These are phyloP conservation scores for Selene dorsalis DNA, from an alignment of 2,797 vertebrate species.

Conservation along the genomic window DNA sequence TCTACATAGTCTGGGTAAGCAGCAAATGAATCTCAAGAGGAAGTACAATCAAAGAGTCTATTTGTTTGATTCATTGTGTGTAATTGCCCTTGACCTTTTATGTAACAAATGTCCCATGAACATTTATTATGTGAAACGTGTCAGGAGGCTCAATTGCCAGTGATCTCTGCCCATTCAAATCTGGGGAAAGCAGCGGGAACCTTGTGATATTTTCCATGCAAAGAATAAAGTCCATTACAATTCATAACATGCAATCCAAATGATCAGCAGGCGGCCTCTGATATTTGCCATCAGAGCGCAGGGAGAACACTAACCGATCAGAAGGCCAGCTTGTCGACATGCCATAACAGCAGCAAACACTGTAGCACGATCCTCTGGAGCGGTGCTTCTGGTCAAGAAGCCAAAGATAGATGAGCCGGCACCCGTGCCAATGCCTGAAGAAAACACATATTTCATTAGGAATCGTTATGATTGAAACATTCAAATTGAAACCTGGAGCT, in stretches of 20 bases:
- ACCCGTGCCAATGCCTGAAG: constrained; percentile 86
- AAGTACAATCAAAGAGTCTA: background rate
- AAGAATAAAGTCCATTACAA: background rate
- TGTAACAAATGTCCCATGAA: background rate
- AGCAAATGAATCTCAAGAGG: background rate
- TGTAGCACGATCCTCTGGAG: constrained; percentile 83
- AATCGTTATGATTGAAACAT: background rate
- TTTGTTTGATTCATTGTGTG: background rate
- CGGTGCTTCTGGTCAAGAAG: constrained; percentile 84
- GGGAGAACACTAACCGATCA: constrained; percentile 83
- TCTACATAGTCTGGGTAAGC: background rate
- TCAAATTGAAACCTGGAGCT: background rate
- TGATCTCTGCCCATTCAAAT: background rate
- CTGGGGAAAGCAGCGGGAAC: background rate
- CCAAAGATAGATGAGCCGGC: constrained; percentile 89
- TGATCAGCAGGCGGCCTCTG: background rate
- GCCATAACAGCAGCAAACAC: constrained; percentile 90
- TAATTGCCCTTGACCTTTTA: background rate
- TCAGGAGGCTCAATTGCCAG: background rate
- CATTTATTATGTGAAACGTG: background rate
- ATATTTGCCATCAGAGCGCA: background rate
- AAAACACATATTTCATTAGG: constrained; percentile 13
- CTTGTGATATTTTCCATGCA: background rate
- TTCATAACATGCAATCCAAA: background rate
- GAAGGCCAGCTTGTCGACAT: constrained; percentile 87